A percentile compares a stretch with the other conserved stretches of the same genome.
phyloP scores from a whole-genome alignment of 2,113 vertebrate species.

The Polypterus bichir region DNA sequence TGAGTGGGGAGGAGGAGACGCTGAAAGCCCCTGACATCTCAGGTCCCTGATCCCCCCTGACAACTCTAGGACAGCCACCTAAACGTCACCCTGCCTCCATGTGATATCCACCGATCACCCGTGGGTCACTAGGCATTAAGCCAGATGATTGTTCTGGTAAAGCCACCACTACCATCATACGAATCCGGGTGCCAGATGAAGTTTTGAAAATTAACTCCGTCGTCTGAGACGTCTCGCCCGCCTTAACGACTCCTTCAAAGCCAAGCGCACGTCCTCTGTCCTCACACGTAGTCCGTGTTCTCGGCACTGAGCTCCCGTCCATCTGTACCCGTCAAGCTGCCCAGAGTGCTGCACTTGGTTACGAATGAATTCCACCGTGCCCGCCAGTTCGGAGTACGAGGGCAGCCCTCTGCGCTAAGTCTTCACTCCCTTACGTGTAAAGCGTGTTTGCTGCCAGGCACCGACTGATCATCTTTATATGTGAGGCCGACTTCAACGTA shows the following conservation, averaged over 20 bases:
- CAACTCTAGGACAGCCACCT: constrained; percentile 14
- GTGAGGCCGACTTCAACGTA: constrained; percentile 6
- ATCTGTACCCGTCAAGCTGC: constrained; percentile 3
- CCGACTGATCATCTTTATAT: background rate
- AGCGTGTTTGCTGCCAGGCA: constrained; percentile 1
- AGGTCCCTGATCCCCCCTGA: constrained; percentile 15
- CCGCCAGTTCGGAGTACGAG: background rate
- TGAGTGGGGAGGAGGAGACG: constrained; percentile 3
- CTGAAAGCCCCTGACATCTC: constrained; percentile 19
- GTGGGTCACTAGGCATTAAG: constrained; percentile 20
- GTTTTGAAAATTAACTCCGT: background rate
- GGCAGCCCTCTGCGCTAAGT: constrained; percentile 4
- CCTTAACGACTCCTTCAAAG: constrained; percentile 10
- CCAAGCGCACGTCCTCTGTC: too few species aligned
- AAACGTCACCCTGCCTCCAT: constrained; percentile 17
- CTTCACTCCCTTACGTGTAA: background rate
- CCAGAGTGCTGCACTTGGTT: constrained; percentile 5
- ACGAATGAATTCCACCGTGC: background rate
- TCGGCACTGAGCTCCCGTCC: constrained; percentile 9
- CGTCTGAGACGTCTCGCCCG: background rate
- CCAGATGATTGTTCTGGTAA: constrained; percentile 17
- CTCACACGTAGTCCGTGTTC: too few species aligned
- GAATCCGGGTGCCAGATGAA: constrained; percentile 5
- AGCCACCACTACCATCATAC: constrained; percentile 5
- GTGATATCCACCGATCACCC: constrained; percentile 13